A percentile compares a stretch with the other conserved stretches of the same genome.
These are phyloP conservation scores for Leontocebus nigricollis DNA, from an alignment of 2,797 vertebrate species.

Conservation along the genomic window DNA sequence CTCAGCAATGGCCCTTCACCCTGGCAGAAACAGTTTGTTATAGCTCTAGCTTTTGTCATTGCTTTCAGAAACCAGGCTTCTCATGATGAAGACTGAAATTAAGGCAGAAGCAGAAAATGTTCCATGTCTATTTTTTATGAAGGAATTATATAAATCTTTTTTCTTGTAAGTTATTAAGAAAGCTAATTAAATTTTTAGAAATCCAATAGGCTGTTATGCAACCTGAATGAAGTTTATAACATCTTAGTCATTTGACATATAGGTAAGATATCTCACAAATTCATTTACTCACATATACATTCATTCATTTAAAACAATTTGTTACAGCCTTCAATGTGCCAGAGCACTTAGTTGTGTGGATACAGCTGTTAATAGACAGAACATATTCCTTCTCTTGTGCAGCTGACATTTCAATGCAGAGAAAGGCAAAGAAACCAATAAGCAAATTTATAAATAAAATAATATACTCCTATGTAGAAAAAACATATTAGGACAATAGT, in stretches of 20 bases:
- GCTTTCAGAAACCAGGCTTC: neutral
- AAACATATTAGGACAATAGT: neutral
- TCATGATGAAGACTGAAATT: neutral
- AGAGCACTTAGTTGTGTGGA: neutral
- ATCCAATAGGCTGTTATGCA: neutral
- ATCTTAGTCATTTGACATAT: neutral
- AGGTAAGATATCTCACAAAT: neutral
- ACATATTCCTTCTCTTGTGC: neutral
- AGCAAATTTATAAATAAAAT: neutral
- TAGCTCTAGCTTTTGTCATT: neutral
- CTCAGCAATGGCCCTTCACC: neutral
- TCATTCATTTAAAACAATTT: neutral
- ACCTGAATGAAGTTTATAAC: neutral
- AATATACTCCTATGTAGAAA: neutral
- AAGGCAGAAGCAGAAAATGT: neutral
- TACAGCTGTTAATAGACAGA: neutral
- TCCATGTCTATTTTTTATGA: conserved; percentile 29
- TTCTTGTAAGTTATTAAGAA: conserved; percentile 4
- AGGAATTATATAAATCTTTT: conserved; percentile 48
- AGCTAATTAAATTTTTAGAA: conserved; percentile 42
- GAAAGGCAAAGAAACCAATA: neutral
- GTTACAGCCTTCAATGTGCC: neutral
- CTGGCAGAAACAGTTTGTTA: neutral
- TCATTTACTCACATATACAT: neutral
- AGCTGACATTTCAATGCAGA: neutral